Conservation (phyloP, 2,888 invertebrate species). For the Pandemis corylana region DNA sequence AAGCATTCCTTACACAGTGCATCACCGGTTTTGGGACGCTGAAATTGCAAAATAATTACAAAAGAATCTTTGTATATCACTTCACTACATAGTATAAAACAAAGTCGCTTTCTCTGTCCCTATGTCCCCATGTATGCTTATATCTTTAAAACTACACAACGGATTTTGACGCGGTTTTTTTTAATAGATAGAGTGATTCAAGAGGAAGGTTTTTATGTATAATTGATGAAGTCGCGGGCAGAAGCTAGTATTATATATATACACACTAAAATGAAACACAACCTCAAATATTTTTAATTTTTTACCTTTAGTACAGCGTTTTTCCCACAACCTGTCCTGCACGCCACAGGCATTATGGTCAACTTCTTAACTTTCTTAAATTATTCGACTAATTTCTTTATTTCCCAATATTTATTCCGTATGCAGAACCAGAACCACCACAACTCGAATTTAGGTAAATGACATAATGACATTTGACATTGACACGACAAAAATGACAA, state of each 20-base stretch:
- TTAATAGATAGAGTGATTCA: no score
- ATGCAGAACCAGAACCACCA: neutral
- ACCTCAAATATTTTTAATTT: slow-evolving; percentile 43
- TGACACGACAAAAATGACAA: neutral
- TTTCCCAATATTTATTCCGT: slow-evolving; percentile 4
- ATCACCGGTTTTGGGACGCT: slow-evolving; percentile 96
- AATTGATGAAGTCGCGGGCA: no score
- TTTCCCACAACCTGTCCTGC: slow-evolving; percentile 90
- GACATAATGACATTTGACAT: no score
- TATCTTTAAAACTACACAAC: no score
- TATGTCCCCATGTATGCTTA: no score
- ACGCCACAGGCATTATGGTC: slow-evolving; percentile 87
- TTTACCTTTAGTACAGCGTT: slow-evolving; percentile 91
- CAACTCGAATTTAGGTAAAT: no score
- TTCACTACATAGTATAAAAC: no score
- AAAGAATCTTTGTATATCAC: slow-evolving; percentile 1
- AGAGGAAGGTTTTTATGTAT: no score
- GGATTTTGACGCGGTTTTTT: no score
- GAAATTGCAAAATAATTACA: slow-evolving; percentile 51
- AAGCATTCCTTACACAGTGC: slow-evolving; percentile 98
- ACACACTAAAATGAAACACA: slow-evolving; percentile 6
- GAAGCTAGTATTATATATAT: no score
- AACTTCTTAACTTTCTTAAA: neutral
- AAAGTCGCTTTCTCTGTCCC: no score
- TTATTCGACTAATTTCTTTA: neutral